phyloP scores from a whole-genome alignment of 92 coral and sea anemone species.

The Micromussa lordhowensis region DNA sequence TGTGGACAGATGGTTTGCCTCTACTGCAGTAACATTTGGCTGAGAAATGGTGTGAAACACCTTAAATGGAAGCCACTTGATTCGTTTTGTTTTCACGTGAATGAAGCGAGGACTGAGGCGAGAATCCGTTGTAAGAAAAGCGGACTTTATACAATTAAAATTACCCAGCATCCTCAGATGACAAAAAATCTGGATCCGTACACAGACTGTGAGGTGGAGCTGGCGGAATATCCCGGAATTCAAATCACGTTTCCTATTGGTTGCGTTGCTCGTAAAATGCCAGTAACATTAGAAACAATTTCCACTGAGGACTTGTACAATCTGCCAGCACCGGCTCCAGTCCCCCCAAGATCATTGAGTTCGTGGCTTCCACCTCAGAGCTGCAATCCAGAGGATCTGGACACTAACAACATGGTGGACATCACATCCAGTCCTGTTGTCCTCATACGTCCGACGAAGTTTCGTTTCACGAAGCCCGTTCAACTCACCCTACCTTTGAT shows the following conservation, averaged over 20 bases:
- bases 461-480: conserved; percentile 74
- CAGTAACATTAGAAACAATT: conserved; percentile 74
- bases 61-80: conserved; percentile 80
- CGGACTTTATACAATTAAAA: conserved; percentile 77
- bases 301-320: conserved; percentile 75
- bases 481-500: conserved; percentile 80
- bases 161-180: conserved; percentile 78
- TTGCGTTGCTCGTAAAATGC: conserved; percentile 61
- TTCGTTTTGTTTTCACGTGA: conserved; percentile 72
- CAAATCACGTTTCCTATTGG: conserved; percentile 52
- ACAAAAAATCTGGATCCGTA: conserved; percentile 63
- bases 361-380: conserved; percentile 1
- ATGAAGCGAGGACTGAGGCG: conserved; percentile 73
- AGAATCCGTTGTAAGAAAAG: conserved; percentile 67
- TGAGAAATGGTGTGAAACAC: conserved; percentile 46
- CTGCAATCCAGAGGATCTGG: conserved; percentile 1
- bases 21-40: conserved; percentile 62
- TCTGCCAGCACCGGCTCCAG: conserved; percentile 70
- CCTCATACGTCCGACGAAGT: conserved; percentile 72
- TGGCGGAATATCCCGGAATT: conserved; percentile 63
- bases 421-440: conserved; percentile 87
- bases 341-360: conserved; percentile 17
- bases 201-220: conserved; percentile 34
- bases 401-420: conserved; percentile 57
- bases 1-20: conserved; percentile 89